Base-by-base conservation (phyloP, 2,888 invertebrate genomes). In the Rotaria macrura region DNA sequence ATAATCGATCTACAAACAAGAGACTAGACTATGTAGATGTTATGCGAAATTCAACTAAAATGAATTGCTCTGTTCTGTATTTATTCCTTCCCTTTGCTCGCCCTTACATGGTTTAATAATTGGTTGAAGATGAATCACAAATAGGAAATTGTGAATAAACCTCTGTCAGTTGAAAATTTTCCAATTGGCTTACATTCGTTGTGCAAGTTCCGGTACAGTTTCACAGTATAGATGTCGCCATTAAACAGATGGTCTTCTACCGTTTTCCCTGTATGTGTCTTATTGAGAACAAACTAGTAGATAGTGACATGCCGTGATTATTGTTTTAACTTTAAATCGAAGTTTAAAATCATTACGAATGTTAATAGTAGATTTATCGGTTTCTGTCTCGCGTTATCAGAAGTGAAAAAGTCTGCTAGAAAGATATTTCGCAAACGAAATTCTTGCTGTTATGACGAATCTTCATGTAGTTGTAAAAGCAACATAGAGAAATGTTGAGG, bases 21-120 rank as follows among this genome's bases (percentile, higher is more conserved):
- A 65, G 34, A 34, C 65, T 65, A 65, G 65, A 65, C 65, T 65
- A 65, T 65, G 38, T 65, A 34, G 34, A 65, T 38, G 65, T 65
- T 65, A 65, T 65, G 65, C 65, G 65, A 65, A 65, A 65, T 65
- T 65, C 65, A 65, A 65, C 65, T 65, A 34, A 65, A 65, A 65
- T 65, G 65, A 65, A 65, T 65, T 34, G 65, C 65, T 65, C 65
- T 65, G 65, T 65, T 65, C 65, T 65, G 65, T 65, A 65, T 65
- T 65, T 65, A 65, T 65, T 65, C 65, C 65, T 65, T 65, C 34
- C 34, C 29, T 65, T 34, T 34, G 34, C 34, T 65, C 65, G 65
- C 65, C 65, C 65, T 65, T 65, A 65, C 34, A 65, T 29, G 34
- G n/a, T 65, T 65, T n/a, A 29, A 10, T 34, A 12, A 65, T 65